These are phyloP conservation scores for Leptopilina boulardi DNA, from an alignment of 1,140 invertebrate genomes.

Conservation along the genomic window DNA sequence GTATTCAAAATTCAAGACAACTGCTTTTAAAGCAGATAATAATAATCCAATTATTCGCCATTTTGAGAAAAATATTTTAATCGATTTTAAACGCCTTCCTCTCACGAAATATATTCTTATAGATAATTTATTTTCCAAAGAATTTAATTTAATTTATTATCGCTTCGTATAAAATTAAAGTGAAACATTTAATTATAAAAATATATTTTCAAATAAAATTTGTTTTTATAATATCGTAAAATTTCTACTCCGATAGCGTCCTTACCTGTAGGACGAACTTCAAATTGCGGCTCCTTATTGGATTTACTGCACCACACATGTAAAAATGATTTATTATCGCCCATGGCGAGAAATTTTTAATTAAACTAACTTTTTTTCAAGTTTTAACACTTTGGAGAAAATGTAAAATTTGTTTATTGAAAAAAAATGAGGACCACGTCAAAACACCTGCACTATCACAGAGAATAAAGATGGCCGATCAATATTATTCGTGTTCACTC, in stretches of 20 bases:
- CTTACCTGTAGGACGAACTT: slow-evolving; percentile 88
- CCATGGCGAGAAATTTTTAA: slow-evolving; percentile 64
- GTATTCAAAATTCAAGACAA: too few relatives aligned
- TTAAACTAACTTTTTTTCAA: too few relatives aligned
- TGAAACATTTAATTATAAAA: background rate
- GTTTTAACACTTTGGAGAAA: too few relatives aligned
- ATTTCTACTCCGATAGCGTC: slow-evolving; percentile 34
- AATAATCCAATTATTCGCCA: background rate
- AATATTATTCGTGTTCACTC: too few relatives aligned
- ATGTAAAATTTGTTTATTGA: too few relatives aligned
- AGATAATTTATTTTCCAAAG: background rate
- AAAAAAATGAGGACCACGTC: too few relatives aligned
- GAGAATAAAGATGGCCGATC: too few relatives aligned
- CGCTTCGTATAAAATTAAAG: background rate
- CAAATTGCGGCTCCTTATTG: slow-evolving; percentile 85
- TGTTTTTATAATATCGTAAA: too few relatives aligned
- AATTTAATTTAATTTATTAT: slow-evolving; percentile 18
- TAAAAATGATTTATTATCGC: slow-evolving; percentile 89
- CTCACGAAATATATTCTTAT: background rate
- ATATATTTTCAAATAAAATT: too few relatives aligned
- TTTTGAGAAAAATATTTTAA: slow-evolving; percentile 15
- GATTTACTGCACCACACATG: slow-evolving; percentile 93
- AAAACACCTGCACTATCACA: too few relatives aligned
- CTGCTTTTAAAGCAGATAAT: too few relatives aligned
- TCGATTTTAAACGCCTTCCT: slow-evolving; percentile 34